Conservation (phyloP, 2,113 vertebrate genomes). For the Lophura nycthemera region DNA sequence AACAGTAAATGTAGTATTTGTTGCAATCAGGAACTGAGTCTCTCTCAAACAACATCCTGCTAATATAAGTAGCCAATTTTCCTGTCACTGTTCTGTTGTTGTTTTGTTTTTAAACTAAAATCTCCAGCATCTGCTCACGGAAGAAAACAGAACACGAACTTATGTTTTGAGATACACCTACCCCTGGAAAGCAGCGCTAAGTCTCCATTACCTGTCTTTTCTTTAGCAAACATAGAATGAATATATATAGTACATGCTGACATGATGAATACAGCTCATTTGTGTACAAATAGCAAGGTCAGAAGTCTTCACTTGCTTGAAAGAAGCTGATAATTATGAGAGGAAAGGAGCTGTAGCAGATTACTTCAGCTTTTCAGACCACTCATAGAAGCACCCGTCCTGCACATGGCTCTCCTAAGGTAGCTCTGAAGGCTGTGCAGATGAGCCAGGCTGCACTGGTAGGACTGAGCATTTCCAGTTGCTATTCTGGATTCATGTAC, state of each 20-base stretch:
- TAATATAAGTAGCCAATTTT: background rate
- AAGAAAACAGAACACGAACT: background rate
- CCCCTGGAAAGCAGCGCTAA: background rate
- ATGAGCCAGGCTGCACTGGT: rapidly evolving
- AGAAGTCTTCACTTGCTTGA: background rate
- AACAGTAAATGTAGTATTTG: background rate
- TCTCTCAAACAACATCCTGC: background rate
- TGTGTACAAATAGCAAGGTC: background rate
- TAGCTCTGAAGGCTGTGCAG: background rate
- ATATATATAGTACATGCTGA: background rate
- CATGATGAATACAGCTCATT: background rate
- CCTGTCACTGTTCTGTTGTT: background rate
- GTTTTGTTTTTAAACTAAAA: background rate
- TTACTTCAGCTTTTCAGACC: background rate
- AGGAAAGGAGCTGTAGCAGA: background rate
- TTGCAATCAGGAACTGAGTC: background rate
- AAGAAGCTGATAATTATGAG: background rate
- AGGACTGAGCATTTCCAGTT: background rate
- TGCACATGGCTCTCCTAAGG: rapidly evolving
- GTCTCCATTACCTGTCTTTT: background rate
- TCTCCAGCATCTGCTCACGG: background rate
- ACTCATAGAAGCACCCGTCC: rapidly evolving
- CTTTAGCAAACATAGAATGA: background rate
- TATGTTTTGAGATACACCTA: background rate
- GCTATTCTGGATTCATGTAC: background rate